phyloP scores from a whole-genome alignment of 2,797 vertebrate genomes.

The Lutjanus argentimaculatus region DNA sequence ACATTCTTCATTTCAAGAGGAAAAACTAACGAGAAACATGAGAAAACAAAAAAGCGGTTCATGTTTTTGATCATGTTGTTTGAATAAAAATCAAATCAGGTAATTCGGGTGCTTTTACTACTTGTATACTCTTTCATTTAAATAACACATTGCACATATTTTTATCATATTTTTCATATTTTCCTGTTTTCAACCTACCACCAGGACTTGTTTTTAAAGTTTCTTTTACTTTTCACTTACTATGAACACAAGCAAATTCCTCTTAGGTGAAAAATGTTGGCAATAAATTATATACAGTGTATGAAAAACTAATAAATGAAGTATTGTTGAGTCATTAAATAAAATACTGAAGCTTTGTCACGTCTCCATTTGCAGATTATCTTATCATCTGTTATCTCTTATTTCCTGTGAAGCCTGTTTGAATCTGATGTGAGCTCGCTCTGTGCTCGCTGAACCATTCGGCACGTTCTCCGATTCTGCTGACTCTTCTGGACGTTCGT shows the following conservation, averaged over 20 bases:
- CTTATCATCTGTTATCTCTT: neutral
- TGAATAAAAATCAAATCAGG: neutral
- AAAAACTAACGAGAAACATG: too few species aligned
- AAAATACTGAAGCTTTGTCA: neutral
- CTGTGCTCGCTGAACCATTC: constrained; percentile 8
- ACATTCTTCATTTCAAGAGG: too few species aligned
- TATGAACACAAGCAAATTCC: too few species aligned
- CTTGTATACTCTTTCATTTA: neutral
- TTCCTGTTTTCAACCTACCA: too few species aligned
- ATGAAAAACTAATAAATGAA: neutral
- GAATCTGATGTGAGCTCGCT: neutral
- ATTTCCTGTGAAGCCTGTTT: neutral
- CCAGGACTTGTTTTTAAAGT: too few species aligned
- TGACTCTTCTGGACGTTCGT: neutral
- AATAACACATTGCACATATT: too few species aligned
- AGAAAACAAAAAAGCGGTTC: neutral
- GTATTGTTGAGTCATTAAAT: too few species aligned
- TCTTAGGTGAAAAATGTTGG: too few species aligned
- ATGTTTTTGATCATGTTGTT: neutral
- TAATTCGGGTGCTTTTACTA: neutral
- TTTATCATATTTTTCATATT: too few species aligned
- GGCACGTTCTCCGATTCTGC: neutral
- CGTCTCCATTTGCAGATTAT: neutral
- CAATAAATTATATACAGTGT: neutral
- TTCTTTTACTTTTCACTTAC: too few species aligned